phyloP scores from a whole-genome alignment of 2,888 invertebrate species.

The Leucozona laternaria region DNA sequence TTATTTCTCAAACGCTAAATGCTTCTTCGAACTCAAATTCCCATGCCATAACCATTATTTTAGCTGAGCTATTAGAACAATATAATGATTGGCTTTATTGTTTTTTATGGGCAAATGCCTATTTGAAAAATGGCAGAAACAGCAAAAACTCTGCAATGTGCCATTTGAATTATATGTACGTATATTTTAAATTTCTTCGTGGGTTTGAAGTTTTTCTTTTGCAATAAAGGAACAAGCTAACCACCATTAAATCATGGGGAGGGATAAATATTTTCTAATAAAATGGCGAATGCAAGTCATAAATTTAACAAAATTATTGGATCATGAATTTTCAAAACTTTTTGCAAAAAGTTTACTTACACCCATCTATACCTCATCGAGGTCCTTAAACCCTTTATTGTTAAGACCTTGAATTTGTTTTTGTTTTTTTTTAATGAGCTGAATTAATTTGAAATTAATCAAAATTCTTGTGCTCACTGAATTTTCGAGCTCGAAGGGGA shows the following conservation, averaged over 20 bases:
- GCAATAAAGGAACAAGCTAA: background rate
- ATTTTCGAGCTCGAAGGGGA: background rate
- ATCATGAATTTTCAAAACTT: background rate
- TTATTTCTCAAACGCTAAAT: constrained; percentile 2
- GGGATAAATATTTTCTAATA: background rate
- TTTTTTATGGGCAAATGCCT: background rate
- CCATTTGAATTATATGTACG: background rate
- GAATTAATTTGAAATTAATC: constrained; percentile 30
- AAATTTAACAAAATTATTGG: background rate
- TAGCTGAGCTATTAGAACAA: background rate
- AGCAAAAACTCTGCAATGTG: background rate
- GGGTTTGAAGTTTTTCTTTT: background rate
- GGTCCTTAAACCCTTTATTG: background rate
- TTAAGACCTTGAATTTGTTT: background rate
- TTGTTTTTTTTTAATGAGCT: background rate
- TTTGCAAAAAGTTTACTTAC: background rate
- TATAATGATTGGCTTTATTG: background rate
- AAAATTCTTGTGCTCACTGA: constrained; percentile 7
- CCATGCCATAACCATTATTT: background rate
- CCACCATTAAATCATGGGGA: background rate
- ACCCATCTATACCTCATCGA: background rate
- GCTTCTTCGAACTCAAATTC: background rate
- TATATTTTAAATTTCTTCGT: background rate
- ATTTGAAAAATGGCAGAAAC: background rate
- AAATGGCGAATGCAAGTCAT: background rate